Evolutionary conservation across 2,797 vertebrate genomes (phyloP).

Genomic region (Molossus molossus): DNA sequence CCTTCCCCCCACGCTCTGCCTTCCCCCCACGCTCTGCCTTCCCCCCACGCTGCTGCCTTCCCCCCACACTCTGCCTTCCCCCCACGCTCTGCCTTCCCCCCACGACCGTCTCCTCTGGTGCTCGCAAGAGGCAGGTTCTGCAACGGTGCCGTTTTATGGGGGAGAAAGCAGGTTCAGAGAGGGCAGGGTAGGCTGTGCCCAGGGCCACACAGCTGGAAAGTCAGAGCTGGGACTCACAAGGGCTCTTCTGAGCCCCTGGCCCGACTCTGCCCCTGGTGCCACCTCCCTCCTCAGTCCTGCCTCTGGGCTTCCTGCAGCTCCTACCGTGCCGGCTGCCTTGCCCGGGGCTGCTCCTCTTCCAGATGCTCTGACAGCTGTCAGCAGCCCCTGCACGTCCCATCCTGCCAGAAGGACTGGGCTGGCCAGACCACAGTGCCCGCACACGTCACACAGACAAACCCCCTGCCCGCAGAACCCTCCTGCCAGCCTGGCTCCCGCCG

Average conservation of each 20-base stretch:
- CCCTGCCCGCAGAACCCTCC: neutral
- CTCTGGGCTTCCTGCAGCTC: neutral
- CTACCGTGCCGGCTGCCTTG: neutral
- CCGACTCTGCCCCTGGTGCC: neutral
- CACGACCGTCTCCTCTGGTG: rapidly evolving
- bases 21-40: too few species aligned
- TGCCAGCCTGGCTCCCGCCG: neutral
- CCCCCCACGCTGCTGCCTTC: neutral
- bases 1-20: neutral
- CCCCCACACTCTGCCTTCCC: too few species aligned
- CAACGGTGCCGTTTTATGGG: rapidly evolving
- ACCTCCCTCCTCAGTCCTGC: neutral
- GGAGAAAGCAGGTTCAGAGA: neutral
- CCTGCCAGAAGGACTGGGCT: conserved; percentile 77
- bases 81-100: neutral
- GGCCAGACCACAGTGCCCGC: neutral
- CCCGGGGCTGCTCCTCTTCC: neutral
- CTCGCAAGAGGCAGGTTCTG: neutral
- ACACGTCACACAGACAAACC: neutral
- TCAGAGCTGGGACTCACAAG: neutral
- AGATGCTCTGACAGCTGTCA: neutral
- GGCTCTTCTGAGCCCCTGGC: conserved; percentile 17
- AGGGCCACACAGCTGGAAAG: neutral
- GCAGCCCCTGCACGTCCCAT: conserved; percentile 74
- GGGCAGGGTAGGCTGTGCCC: neutral